Evolutionary conservation across 2,888 invertebrate species (phyloP).

Genomic region (Trissonchulus latispiculum): DNA sequence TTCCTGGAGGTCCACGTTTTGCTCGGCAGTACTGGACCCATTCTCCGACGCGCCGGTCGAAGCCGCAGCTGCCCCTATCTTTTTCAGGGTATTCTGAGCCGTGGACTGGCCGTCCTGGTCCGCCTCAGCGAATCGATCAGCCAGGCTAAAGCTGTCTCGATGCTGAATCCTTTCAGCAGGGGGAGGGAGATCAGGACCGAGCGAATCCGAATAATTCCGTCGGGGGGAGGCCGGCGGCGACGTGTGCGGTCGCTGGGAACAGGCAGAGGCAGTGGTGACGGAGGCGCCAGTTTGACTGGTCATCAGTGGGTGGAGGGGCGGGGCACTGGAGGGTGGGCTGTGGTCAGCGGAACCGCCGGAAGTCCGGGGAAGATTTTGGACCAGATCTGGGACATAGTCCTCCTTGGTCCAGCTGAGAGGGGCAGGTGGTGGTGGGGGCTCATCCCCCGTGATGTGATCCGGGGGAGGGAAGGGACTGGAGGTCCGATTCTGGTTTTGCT

Average conservation of each 20-base stretch:
- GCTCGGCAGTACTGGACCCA: not conserved
- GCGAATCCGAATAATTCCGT: not conserved
- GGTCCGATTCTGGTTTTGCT: not conserved
- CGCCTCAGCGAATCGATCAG: not conserved
- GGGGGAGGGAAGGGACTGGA: not conserved
- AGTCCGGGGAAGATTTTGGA: slow-evolving; percentile 14
- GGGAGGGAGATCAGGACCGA: not conserved
- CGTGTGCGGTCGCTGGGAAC: not conserved
- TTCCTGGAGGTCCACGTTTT: not conserved
- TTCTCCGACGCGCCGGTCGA: not conserved
- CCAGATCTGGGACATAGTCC: slow-evolving; percentile 19
- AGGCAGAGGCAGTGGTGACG: not conserved
- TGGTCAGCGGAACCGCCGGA: not conserved
- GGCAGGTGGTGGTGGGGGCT: slow-evolving; percentile 3
- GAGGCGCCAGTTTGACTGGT: too few species aligned
- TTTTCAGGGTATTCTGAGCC: not conserved
- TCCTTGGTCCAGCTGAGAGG: slow-evolving; percentile 3
- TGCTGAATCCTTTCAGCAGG: not conserved
- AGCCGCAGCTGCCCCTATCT: not conserved
- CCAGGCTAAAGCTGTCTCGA: not conserved
- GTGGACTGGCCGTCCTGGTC: not conserved
- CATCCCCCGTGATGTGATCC: not conserved
- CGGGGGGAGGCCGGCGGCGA: not conserved
- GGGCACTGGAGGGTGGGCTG: not conserved
- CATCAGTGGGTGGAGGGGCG: not conserved